phyloP scores from a whole-genome alignment of 2,888 invertebrate species.

The Eristalinus aeneus region DNA sequence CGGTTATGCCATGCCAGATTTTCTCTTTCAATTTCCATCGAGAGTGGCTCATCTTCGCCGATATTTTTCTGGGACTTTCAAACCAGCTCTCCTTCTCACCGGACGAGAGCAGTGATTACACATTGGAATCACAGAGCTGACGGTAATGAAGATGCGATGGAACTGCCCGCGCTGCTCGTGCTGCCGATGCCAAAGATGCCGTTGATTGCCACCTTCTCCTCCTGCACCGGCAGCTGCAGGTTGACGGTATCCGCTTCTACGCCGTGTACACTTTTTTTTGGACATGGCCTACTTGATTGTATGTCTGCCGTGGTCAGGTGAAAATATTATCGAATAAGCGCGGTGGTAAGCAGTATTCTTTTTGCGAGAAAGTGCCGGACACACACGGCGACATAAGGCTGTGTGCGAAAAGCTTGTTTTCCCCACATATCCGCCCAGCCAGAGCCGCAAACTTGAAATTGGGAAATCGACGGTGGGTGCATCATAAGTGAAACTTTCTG shows the following conservation, averaged over 20 bases:
- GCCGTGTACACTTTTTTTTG: background rate
- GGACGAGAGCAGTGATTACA: constrained; percentile 45
- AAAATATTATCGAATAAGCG: constrained; percentile 63
- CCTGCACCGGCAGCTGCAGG: constrained; percentile 8
- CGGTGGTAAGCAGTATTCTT: constrained; percentile 4
- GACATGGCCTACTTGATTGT: constrained; percentile 63
- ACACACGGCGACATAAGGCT: constrained; percentile 1
- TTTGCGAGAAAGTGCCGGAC: constrained; percentile 61
- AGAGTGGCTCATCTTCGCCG: constrained; percentile 45
- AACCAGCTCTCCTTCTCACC: constrained; percentile 26
- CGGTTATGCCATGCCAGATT: constrained; percentile 38
- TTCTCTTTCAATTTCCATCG: constrained; percentile 70
- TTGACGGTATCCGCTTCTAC: constrained; percentile 15
- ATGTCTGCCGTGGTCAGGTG: constrained; percentile 19
- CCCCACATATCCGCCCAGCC: background rate
- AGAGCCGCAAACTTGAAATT: background rate
- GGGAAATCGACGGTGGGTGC: background rate
- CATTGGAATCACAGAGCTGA: constrained; percentile 17
- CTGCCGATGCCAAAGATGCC: constrained; percentile 25
- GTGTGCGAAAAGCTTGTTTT: background rate
- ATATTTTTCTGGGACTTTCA: constrained; percentile 35
- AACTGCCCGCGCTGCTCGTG: constrained; percentile 17
- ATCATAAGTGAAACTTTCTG: background rate
- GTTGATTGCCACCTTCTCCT: constrained; percentile 29
- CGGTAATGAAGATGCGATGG: constrained; percentile 59